Base-by-base conservation (phyloP, 2,113 vertebrate genomes). In the Phaethon lepturus region DNA sequence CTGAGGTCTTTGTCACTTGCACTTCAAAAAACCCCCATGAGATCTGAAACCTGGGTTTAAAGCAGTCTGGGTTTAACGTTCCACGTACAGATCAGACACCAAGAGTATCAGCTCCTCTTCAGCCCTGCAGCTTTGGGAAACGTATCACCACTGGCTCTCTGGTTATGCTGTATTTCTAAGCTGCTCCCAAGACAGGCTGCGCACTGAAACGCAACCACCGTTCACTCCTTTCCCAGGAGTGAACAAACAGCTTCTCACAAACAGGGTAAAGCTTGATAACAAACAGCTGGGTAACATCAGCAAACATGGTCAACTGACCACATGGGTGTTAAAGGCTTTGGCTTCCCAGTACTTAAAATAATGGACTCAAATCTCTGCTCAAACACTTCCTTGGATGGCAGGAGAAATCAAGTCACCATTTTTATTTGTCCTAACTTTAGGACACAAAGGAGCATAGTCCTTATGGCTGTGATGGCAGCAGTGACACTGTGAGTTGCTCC, bases 91-190 rank as follows among this genome's bases (percentile, higher is more conserved):
- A 62, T 15, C 17, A 47, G 71, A 42, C 71, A 82, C 49, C 55
- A 42, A 16, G 66, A 63, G 28, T 0, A 75, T 13, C 42, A 35
- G 58, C 47, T 83, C 20, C 62, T 91, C 52, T 53, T 42, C 50
- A 69, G 79, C 60, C 79, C 82, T 23, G 56, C 50, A 71, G 56
- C 38, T 40, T 28, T 75, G 42, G 83, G 71, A 53, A 75, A 13
- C 9, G 0, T 5, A 6, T 62, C 94, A 33, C 47, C 52, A 7
- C 1, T 0, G 52, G 9, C 10, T 56, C 40, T 18, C 69, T 53
- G 40, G 15, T 18, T 23, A 22, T 7, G 29, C 35, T 66, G n/a
- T 29, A 6, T 55, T 68, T 31, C 81, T 38, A 25, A 47, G 55
- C 31, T 42, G 47, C 24, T 47, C 19, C 90, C 60, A 28, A 7